Evolutionary conservation across 2,888 invertebrate genomes (phyloP).

Genomic region (Dexiosoma caninum): DNA sequence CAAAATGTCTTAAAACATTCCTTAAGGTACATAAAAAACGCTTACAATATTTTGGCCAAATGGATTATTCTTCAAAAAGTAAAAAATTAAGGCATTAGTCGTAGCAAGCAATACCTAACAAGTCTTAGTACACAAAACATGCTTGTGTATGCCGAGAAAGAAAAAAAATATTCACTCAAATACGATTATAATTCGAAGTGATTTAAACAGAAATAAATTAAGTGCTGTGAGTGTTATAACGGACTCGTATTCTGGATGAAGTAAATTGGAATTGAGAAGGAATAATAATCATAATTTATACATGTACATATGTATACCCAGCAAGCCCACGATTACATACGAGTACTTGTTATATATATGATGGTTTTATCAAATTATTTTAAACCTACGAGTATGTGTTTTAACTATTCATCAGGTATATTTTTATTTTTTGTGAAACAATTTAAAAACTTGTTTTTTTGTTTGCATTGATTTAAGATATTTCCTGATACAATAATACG

Average conservation of each 20-base stretch:
- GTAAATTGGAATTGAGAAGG: neutral
- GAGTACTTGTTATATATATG: too few species aligned
- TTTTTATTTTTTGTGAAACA: too few species aligned
- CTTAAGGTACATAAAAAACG: too few species aligned
- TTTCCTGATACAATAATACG: too few species aligned
- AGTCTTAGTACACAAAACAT: slow-evolving; percentile 31
- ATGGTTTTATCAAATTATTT: too few species aligned
- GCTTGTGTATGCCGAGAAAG: neutral
- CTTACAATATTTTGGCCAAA: too few species aligned
- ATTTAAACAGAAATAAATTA: slow-evolving; percentile 15
- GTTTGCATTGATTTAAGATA: too few species aligned
- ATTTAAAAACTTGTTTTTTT: too few species aligned
- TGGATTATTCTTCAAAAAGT: neutral
- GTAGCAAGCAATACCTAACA: slow-evolving; percentile 25
- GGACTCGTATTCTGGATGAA: neutral
- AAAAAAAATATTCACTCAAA: neutral
- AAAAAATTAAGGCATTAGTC: slow-evolving; percentile 20
- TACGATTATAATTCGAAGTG: slow-evolving; percentile 31
- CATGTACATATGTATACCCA: neutral
- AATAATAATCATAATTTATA: neutral
- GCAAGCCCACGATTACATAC: neutral
- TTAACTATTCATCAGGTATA: too few species aligned
- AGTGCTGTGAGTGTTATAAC: neutral
- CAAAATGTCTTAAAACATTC: too few species aligned
- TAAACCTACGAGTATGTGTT: too few species aligned